These are phyloP conservation scores for Agrochola lota DNA, from an alignment of 2,888 invertebrate species.

Conservation along the genomic window DNA sequence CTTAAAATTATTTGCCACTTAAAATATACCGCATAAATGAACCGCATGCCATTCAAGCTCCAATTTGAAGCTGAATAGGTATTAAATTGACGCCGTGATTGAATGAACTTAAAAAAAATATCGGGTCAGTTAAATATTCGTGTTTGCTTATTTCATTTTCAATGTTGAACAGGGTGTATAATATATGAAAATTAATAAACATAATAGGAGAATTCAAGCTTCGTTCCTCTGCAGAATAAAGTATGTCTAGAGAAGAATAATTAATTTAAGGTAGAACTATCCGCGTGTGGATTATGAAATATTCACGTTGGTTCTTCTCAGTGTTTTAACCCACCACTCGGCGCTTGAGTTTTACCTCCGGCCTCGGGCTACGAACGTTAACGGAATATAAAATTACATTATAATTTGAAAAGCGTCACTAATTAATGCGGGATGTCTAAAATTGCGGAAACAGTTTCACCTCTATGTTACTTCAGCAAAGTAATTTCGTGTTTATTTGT, in stretches of 20 bases:
- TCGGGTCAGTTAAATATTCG: not conserved
- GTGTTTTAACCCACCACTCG: too few species aligned
- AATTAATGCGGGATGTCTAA: not conserved
- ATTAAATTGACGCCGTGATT: not conserved
- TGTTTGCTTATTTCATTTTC: not conserved
- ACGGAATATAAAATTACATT: conserved; percentile 33
- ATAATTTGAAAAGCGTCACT: not conserved
- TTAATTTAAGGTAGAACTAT: not conserved
- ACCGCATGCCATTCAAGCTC: not conserved
- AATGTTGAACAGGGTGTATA: not conserved
- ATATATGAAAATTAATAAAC: not conserved
- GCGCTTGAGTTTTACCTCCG: not conserved
- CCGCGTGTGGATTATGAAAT: conserved; percentile 4
- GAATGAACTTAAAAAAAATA: not conserved
- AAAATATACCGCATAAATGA: not conserved
- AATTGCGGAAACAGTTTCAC: not conserved
- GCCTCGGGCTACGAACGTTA: not conserved
- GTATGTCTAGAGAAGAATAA: not conserved
- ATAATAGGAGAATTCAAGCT: not conserved
- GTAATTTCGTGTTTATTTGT: not conserved
- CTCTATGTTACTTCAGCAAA: not conserved
- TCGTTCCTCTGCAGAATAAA: not conserved
- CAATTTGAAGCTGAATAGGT: not conserved
- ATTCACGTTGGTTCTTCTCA: not conserved
- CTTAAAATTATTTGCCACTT: not conserved